phyloP scores from a whole-genome alignment of 2,888 invertebrate species.

The Chrysolina haemoptera region DNA sequence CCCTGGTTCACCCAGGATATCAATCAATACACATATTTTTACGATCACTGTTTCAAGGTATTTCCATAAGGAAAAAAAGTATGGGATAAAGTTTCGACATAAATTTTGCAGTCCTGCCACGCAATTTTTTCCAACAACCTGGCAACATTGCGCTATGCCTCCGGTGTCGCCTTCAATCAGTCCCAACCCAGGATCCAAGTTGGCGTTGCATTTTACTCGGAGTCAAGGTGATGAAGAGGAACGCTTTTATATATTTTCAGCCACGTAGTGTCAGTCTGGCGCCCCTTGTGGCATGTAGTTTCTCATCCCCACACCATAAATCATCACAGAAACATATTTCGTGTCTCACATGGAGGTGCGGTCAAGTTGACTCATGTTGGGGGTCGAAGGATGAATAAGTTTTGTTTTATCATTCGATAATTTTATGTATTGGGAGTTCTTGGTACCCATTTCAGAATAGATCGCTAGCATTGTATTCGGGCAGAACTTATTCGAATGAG shows the following conservation, averaged over 20 bases:
- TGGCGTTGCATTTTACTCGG: background rate
- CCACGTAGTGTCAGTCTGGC: conserved; percentile 27
- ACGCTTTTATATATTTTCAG: conserved; percentile 20
- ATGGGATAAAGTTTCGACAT: too few species aligned
- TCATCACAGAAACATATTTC: conserved; percentile 38
- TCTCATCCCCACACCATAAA: conserved; percentile 37
- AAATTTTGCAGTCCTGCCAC: too few species aligned
- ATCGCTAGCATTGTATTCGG: too few species aligned
- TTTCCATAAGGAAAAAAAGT: too few species aligned
- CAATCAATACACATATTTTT: too few species aligned
- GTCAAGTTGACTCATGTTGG: conserved; percentile 32
- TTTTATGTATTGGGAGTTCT: background rate
- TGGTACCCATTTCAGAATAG: background rate
- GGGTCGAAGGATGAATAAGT: conserved; percentile 17
- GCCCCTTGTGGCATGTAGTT: conserved; percentile 37
- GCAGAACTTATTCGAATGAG: too few species aligned
- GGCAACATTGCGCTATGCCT: too few species aligned
- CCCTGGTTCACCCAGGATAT: too few species aligned
- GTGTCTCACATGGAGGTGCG: conserved; percentile 29
- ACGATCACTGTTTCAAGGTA: too few species aligned
- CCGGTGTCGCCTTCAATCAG: too few species aligned
- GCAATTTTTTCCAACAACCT: too few species aligned
- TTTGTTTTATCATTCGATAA: conserved; percentile 20
- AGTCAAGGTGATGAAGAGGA: conserved; percentile 16
- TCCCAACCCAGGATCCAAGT: background rate